Base-by-base conservation (phyloP, 2,113 vertebrate genomes). In the Spermophilus dauricus region DNA sequence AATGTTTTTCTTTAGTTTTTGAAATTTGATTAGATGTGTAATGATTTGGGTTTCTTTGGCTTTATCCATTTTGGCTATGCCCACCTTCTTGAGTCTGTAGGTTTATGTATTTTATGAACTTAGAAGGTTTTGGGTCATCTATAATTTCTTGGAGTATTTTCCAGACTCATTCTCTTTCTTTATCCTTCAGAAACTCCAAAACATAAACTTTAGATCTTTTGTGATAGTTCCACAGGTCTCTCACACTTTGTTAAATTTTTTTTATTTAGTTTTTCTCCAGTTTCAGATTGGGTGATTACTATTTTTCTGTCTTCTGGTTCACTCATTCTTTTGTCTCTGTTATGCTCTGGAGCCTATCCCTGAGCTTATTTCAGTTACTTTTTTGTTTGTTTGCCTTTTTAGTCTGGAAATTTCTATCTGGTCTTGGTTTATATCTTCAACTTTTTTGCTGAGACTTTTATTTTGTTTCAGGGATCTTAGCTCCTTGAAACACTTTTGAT, bases 381-480 rank as follows among this genome's bases (percentile, higher is more conserved):
- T 45, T 42, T 42, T 39, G 45, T 45, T 45, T 45, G 45, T 86
- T 1, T 85, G 63, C 42, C 77, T 14, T 94, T 88, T 94, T 11
- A 88, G 42, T 73, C 65, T 51, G 53, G 73, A 51, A 82, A 53
- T 94, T 88, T 56, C 67, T 7, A 61, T 24, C 24, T 61, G 6
- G 2, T 78, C 42, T 37, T 86, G 69, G 78, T 70, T 70, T 93
- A 22, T 86, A 37, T 70, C 73, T 70, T 70, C n/a, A 70, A 3
- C 51, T 70, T 86, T 22, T 86, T 86, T 58, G 48, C 22, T 78
- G 53, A 45, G 30, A 93, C 18, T 78, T 78, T 20, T 93, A 17
- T 93, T 93, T 61, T 93, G 72, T 78, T 80, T 93, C 65, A 69
- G 37, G 56, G 37, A n/a, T 45, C 77, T 45, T 48, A 86, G 48